These are phyloP conservation scores for Etheostoma spectabile DNA, from an alignment of 2,113 vertebrate species.

Conservation along the genomic window DNA sequence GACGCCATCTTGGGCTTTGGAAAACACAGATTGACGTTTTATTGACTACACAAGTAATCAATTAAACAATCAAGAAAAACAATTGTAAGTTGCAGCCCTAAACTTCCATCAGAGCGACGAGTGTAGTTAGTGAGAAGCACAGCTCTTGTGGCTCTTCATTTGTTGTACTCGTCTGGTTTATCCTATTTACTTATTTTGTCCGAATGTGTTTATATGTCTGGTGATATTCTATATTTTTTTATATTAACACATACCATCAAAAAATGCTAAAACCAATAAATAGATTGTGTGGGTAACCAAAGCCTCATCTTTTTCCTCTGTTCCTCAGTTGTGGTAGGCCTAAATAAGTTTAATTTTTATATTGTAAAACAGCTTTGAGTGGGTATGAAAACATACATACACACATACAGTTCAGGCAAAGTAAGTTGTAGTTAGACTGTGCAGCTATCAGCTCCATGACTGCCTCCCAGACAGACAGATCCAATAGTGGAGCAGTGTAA, in stretches of 20 bases:
- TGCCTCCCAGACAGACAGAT: conserved; percentile 23
- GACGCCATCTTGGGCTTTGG: too few species aligned
- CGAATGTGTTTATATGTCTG: neutral
- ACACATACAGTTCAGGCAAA: neutral
- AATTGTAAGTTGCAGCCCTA: neutral
- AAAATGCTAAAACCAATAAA: neutral
- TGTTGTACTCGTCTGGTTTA: neutral
- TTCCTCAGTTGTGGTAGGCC: too few species aligned
- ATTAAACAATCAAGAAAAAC: too few species aligned
- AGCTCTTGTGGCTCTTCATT: neutral
- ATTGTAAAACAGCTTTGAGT: too few species aligned
- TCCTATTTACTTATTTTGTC: neutral
- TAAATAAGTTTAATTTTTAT: too few species aligned
- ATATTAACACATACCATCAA: neutral
- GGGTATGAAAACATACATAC: neutral
- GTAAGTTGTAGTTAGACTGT: conserved; percentile 13
- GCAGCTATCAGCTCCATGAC: conserved; percentile 13
- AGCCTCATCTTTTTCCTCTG: neutral
- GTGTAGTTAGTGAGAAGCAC: neutral
- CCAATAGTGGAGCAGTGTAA: conserved; percentile 30
- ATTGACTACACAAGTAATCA: too few species aligned
- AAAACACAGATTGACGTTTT: too few species aligned
- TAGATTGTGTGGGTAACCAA: neutral
- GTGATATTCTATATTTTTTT: neutral
- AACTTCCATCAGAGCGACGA: neutral